Percentiles rank a stretch among this genome's conserved stretches.
Conservation (phyloP, 2,888 invertebrate species). For the Cantharis rufa region DNA sequence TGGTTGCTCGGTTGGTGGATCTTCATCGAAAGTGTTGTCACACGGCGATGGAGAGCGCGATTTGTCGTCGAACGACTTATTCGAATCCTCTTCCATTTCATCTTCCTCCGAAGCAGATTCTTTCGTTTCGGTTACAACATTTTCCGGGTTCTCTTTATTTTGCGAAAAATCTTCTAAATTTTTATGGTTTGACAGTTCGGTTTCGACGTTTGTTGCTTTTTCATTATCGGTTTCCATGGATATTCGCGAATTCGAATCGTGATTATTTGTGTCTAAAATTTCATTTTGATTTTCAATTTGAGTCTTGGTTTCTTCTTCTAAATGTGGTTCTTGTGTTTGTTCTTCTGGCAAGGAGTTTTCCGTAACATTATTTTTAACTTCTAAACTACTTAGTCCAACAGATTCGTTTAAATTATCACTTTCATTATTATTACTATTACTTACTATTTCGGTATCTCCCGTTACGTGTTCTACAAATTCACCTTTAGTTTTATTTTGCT, state of each 20-base stretch:
- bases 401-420: slow-evolving; percentile 36
- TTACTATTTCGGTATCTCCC: slow-evolving; percentile 40
- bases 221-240: slow-evolving; percentile 17
- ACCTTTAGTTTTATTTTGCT: slow-evolving; percentile 15
- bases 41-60: neutral
- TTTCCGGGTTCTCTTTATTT: neutral
- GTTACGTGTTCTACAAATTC: slow-evolving; percentile 43
- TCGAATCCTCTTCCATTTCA: slow-evolving; percentile 6
- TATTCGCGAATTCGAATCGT: slow-evolving; percentile 11
- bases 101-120: slow-evolving; percentile 11
- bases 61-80: neutral
- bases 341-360: slow-evolving; percentile 9
- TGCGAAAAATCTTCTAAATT: neutral
- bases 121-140: neutral
- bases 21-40: slow-evolving; percentile 5
- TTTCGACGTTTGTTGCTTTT: neutral
- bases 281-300: slow-evolving; percentile 3
- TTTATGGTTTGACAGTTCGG: slow-evolving; percentile 9
- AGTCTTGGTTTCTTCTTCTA: slow-evolving; percentile 8
- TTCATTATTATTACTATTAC: neutral
- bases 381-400: neutral
- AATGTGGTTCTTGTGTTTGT: neutral
- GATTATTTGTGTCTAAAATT: slow-evolving; percentile 18
- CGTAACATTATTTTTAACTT: slow-evolving; percentile 36
- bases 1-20: neutral